Conservation (phyloP, 2,797 vertebrate genomes). For the Notolepis coatsorum region DNA sequence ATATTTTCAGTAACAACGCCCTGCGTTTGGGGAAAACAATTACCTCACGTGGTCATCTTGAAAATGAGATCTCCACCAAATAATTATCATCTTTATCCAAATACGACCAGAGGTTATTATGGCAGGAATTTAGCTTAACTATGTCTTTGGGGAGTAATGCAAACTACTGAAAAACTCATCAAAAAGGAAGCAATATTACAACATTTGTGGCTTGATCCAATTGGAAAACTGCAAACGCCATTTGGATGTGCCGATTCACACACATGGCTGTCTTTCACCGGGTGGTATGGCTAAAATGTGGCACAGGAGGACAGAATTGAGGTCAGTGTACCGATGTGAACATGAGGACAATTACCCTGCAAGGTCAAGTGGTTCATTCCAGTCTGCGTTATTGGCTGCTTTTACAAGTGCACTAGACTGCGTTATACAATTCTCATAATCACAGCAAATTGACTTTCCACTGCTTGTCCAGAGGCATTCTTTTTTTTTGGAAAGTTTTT, state of each 20-base stretch:
- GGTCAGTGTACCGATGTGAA: constrained; percentile 54
- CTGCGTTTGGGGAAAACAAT: not conserved
- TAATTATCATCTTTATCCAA: not conserved
- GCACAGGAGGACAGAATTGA: constrained; percentile 53
- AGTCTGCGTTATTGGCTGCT: constrained; percentile 25
- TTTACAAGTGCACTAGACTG: constrained; percentile 10
- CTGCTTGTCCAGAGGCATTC: constrained; percentile 12
- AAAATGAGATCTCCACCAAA: not conserved
- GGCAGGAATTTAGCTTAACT: not conserved
- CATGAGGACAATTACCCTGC: constrained; percentile 48
- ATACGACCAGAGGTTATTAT: not conserved
- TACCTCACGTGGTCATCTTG: not conserved
- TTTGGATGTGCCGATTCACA: constrained; percentile 21
- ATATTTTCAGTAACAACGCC: not conserved
- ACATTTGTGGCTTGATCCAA: constrained; percentile 10
- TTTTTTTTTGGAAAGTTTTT: no score
- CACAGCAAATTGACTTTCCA: not conserved
- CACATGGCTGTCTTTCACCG: constrained; percentile 31
- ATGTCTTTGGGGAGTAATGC: not conserved
- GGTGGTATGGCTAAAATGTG: constrained; percentile 51
- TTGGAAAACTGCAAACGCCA: constrained; percentile 12
- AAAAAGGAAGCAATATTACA: not conserved
- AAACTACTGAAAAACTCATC: constrained; percentile 1
- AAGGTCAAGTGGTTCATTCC: constrained; percentile 43
- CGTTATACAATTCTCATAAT: constrained; percentile 2